phyloP scores from a whole-genome alignment of 2,113 vertebrate species.

The Tenebrosternarchus preto region DNA sequence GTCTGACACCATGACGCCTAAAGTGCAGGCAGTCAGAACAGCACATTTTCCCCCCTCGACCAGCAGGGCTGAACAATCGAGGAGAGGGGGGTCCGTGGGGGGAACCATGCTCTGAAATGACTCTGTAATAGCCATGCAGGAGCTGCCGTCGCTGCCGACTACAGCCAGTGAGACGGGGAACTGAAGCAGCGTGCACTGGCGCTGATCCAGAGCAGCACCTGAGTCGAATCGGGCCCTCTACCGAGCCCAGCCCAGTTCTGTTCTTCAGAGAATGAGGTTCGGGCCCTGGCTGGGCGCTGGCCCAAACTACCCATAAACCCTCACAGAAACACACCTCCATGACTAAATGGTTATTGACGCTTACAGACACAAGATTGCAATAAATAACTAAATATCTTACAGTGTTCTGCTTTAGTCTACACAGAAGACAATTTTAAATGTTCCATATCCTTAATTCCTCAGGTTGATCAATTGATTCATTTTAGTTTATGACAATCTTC shows the following conservation, averaged over 20 bases:
- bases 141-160: constrained; percentile 25
- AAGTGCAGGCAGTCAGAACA: constrained; percentile 32
- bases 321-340: neutral
- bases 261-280: neutral
- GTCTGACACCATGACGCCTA: constrained; percentile 37
- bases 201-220: constrained; percentile 26
- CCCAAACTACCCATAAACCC: neutral
- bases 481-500: neutral
- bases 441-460: neutral
- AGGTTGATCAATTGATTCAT: neutral
- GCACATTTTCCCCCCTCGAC: constrained; percentile 26
- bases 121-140: constrained; percentile 38
- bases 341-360: no score
- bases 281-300: neutral
- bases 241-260: neutral
- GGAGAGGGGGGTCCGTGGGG: constrained; percentile 33
- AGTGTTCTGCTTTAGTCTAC: no score
- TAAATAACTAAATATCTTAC: no score
- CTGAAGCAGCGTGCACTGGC: constrained; percentile 1
- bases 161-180: constrained; percentile 15
- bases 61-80: constrained; percentile 13
- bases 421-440: neutral
- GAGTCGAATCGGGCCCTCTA: constrained; percentile 9
- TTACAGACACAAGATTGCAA: no score
- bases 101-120: constrained; percentile 37